Percentiles rank a stretch among this genome's conserved stretches.
These are phyloP conservation scores for Pristionchus fissidentatus DNA, from an alignment of 2,888 invertebrate species.

Conservation along the genomic window DNA sequence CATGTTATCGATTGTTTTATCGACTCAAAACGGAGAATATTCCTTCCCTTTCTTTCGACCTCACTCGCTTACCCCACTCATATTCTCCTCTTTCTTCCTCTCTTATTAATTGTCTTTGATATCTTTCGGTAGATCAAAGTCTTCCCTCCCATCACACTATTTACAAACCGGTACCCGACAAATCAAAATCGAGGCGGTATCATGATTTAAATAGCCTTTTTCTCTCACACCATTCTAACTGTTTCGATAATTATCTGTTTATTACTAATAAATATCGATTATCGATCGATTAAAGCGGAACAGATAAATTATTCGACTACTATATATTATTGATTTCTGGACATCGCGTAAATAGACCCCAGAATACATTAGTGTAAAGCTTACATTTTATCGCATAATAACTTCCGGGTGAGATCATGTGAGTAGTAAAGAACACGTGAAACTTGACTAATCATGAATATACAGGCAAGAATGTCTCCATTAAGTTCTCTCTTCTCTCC, in stretches of 20 bases:
- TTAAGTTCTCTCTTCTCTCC: conserved; percentile 6
- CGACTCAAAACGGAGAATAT: background rate
- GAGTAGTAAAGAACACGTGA: background rate
- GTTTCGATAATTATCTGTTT: conserved; percentile 19
- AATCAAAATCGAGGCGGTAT: background rate
- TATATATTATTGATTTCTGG: no score
- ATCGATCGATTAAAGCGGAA: background rate
- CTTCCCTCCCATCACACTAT: background rate
- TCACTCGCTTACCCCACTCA: background rate
- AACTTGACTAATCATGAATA: background rate
- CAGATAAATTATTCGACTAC: background rate
- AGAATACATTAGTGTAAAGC: no score
- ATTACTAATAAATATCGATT: conserved; percentile 16
- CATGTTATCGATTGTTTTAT: conserved; percentile 42
- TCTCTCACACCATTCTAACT: background rate
- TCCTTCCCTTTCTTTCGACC: conserved; percentile 18
- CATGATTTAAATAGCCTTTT: background rate
- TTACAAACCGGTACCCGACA: conserved; percentile 8
- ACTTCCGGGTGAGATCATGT: conserved; percentile 17
- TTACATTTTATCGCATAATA: background rate
- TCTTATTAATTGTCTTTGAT: conserved; percentile 16
- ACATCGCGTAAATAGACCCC: no score
- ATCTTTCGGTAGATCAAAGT: background rate
- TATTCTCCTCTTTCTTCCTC: background rate
- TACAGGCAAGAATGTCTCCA: background rate